Conservation (phyloP, 2,113 vertebrate species). For the Tachycineta bicolor region DNA sequence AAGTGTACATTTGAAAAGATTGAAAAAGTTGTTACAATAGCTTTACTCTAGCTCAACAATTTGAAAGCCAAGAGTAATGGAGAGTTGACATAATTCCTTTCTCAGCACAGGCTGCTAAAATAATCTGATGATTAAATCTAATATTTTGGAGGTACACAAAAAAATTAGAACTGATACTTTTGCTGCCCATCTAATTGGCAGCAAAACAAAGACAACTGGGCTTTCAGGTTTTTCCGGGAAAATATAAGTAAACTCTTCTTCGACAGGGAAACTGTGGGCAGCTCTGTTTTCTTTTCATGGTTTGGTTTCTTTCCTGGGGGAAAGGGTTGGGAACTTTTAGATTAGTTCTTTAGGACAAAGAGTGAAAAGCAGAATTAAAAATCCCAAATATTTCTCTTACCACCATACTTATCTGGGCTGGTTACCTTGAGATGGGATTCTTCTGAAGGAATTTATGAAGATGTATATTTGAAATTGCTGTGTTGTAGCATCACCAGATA, state of each 20-base stretch:
- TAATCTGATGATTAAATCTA: constrained; percentile 9
- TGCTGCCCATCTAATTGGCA: background rate
- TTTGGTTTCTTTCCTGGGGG: background rate
- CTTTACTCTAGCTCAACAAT: constrained; percentile 24
- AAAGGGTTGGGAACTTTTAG: background rate
- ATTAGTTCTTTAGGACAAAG: background rate
- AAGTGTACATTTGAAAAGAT: constrained; percentile 48
- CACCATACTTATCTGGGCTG: background rate
- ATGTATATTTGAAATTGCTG: background rate
- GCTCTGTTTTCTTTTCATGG: background rate
- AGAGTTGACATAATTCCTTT: background rate
- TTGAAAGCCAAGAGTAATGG: background rate
- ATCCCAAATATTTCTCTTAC: background rate
- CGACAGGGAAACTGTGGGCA: background rate
- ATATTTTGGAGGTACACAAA: background rate
- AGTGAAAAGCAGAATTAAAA: background rate
- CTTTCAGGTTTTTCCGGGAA: background rate
- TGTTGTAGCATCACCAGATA: background rate
- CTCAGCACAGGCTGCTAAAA: background rate
- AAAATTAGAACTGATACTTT: background rate
- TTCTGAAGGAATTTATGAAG: background rate
- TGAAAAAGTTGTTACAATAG: constrained; percentile 53
- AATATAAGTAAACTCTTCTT: background rate
- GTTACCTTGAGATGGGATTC: background rate
- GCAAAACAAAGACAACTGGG: background rate